Evolutionary conservation across 23 tunicate genomes (phyloP).

Genomic region (Halocynthia aurantium): DNA sequence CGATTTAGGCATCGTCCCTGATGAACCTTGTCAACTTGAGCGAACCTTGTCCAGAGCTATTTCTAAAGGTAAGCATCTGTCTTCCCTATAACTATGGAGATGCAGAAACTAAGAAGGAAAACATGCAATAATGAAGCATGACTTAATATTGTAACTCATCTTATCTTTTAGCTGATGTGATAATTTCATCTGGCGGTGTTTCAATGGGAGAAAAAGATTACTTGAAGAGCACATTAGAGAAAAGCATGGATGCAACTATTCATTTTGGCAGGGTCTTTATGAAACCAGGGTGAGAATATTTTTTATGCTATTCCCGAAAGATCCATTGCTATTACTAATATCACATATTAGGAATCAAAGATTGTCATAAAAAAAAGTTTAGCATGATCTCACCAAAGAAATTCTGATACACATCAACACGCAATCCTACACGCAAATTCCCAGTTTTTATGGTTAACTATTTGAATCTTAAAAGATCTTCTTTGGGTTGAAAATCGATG

Average conservation of each 20-base stretch:
- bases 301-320: background rate
- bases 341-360: background rate
- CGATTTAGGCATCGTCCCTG: conserved; percentile 88
- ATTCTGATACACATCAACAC: too few species aligned
- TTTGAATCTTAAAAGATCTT: too few species aligned
- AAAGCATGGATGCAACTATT: conserved; percentile 65
- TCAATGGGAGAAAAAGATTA: conserved; percentile 98
- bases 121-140: too few species aligned
- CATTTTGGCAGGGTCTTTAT: conserved; percentile 93
- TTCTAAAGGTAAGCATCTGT: background rate
- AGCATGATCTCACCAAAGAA: too few species aligned
- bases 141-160: too few species aligned
- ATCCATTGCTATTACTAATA: background rate
- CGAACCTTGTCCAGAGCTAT: conserved; percentile 34
- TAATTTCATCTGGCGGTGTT: conserved; percentile 92
- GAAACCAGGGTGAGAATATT: conserved; percentile 90
- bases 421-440: too few species aligned
- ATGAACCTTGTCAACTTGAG: conserved; percentile 54
- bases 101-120: background rate
- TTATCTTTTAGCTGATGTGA: conserved; percentile 62
- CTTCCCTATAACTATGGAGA: background rate
- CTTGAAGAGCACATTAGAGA: conserved; percentile 47
- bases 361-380: too few species aligned
- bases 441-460: too few species aligned
- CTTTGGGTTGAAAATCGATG: too few species aligned